phyloP scores from a whole-genome alignment of 2,888 invertebrate species.

The Lasiommata megera region DNA sequence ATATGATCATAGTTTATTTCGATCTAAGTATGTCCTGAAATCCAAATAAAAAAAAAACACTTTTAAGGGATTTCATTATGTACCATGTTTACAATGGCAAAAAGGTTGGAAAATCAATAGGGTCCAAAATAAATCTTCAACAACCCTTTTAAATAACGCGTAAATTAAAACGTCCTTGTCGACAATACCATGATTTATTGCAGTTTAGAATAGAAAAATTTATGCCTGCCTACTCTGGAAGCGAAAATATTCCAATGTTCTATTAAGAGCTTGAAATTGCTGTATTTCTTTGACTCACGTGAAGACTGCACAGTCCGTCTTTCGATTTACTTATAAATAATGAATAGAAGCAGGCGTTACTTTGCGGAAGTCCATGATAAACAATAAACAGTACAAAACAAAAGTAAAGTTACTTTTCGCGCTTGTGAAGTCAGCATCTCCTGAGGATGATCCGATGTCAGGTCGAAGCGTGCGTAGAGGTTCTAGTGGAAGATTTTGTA shows the following conservation, averaged over 20 bases:
- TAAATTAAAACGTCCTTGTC: conserved; percentile 43
- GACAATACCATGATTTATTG: conserved; percentile 48
- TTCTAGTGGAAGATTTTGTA: too few relatives aligned
- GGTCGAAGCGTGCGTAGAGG: too few relatives aligned
- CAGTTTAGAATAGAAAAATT: conserved; percentile 31
- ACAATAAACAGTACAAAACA: too few relatives aligned
- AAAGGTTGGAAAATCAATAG: background rate
- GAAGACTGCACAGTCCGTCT: too few relatives aligned
- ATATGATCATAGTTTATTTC: too few relatives aligned
- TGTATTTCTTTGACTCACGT: too few relatives aligned
- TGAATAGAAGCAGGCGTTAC: too few relatives aligned
- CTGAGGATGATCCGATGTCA: too few relatives aligned
- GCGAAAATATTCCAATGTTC: background rate
- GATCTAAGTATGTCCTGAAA: background rate
- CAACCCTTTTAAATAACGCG: conserved; percentile 29
- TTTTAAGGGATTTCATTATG: background rate
- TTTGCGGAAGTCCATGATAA: too few relatives aligned
- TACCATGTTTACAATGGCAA: background rate
- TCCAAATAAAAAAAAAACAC: background rate
- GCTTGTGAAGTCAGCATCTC: too few relatives aligned
- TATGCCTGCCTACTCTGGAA: background rate
- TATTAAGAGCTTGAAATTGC: background rate
- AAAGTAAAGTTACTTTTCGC: too few relatives aligned
- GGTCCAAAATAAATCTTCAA: conserved; percentile 15
- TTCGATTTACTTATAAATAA: too few relatives aligned